Evolutionary conservation across 2,797 vertebrate species (phyloP), one percentile per base, ranked within the genome.

Genomic region (Antennarius maculatus): DNA sequence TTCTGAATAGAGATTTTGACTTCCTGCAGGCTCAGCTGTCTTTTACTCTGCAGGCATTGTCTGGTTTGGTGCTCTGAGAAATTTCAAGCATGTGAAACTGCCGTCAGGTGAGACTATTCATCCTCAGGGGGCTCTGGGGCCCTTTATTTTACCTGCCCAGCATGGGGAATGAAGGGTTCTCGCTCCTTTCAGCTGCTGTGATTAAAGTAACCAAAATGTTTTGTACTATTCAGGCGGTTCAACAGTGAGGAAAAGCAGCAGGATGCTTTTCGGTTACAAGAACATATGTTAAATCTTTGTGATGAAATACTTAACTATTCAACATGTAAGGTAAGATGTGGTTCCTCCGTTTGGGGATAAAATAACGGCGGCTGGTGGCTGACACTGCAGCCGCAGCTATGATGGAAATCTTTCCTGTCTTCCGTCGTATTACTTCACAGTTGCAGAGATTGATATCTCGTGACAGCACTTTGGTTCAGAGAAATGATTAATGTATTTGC

Each of bases 401-500:
- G 37, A 65, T 51, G 27, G n/a, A 43, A 57, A 71, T 58, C 51
- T 51, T 43, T 31, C 42, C 39, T 49, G 42, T 67, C 61, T 57
- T 74, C 49, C 18, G 41, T 57, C 37, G 6, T 41, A 39, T 68
- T 59, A 43, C 66, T 62, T 67, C 52, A 54, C 54, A 59, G 74
- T 71, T 63, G 61, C 28, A 46, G 54, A 31, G 56, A 46, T 59
- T 51, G 53, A 76, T 74, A 54, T 42, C 52, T 27, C 27, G 14
- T 48, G 52, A 51, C 46, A 56, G 57, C 66, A 14, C 8, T 54
- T 66, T 58, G 57, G 49, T 68, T 49, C 55, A 37, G 31, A 58
- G 54, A 62, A 59, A 71, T 66, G 49, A 79, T 81, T 43, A 17
- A 74, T 73, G 68, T 11, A 31, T 71, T 73, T 66, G 28, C 63